These are phyloP conservation scores for Nomada fucata DNA, from an alignment of 2,888 invertebrate species.

Conservation along the genomic window DNA sequence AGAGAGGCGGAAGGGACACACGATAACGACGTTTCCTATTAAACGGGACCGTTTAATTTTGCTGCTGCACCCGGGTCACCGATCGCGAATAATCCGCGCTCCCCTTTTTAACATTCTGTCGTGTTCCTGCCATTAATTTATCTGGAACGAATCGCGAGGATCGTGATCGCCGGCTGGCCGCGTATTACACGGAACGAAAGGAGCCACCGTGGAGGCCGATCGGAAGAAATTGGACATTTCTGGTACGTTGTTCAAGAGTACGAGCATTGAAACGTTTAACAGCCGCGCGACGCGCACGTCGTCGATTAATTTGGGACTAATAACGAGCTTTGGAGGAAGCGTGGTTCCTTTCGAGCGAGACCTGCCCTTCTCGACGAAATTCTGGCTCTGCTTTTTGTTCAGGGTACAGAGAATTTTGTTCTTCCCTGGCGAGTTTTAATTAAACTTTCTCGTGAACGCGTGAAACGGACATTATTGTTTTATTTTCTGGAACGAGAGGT, in stretches of 20 bases:
- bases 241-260: too few species aligned
- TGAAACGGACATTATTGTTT: too few species aligned
- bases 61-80: constrained; percentile 49
- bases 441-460: too few species aligned
- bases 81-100: constrained; percentile 32
- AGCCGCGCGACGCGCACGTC: too few species aligned
- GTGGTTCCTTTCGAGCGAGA: too few species aligned
- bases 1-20: constrained; percentile 38
- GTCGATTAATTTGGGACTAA: too few species aligned
- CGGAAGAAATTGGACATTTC: not conserved
- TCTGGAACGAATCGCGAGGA: constrained; percentile 6
- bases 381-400: too few species aligned
- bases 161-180: not conserved
- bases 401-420: too few species aligned
- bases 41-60: constrained; percentile 62
- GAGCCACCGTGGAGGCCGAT: not conserved
- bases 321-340: too few species aligned
- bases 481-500: too few species aligned
- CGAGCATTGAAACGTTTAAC: too few species aligned
- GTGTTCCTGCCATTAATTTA: constrained; percentile 35
- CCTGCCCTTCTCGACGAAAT: not conserved
- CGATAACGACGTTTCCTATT: constrained; percentile 60
- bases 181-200: not conserved
- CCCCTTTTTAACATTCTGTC: constrained; percentile 51
- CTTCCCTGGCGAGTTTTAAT: too few species aligned